A percentile compares a stretch with the other conserved stretches of the same genome.
phyloP scores from a whole-genome alignment of 2,113 vertebrate genomes.

The Lonchura striata region DNA sequence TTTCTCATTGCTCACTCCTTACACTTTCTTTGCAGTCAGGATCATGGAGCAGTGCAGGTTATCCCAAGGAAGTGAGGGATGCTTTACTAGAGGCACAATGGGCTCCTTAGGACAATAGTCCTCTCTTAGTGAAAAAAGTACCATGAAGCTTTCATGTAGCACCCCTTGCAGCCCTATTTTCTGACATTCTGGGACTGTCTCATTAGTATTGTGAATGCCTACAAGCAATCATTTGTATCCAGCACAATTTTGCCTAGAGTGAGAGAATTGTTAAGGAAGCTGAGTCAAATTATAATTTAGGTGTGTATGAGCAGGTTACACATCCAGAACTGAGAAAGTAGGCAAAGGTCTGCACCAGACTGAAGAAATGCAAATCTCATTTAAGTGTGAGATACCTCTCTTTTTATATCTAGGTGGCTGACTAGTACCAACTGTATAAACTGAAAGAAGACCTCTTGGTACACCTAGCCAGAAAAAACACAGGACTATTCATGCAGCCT shows the following conservation, averaged over 20 bases:
- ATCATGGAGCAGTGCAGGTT: accelerated
- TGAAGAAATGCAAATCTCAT: not conserved
- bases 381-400: not conserved
- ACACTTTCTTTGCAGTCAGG: not conserved
- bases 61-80: accelerated
- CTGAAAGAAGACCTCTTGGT: not conserved
- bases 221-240: too few relatives aligned
- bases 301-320: not conserved
- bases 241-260: not conserved
- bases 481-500: not conserved
- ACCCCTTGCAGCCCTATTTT: not conserved
- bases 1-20: not conserved
- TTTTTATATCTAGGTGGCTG: not conserved
- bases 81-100: accelerated
- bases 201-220: not conserved
- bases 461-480: not conserved
- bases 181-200: not conserved
- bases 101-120: not conserved
- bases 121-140: not conserved
- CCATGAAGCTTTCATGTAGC: not conserved
- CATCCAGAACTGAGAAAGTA: not conserved
- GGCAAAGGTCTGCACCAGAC: not conserved
- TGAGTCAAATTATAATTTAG: not conserved
- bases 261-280: not conserved
- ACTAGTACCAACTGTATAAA: not conserved